phyloP scores from a whole-genome alignment of 2,797 vertebrate species.

The Scleropages formosus region DNA sequence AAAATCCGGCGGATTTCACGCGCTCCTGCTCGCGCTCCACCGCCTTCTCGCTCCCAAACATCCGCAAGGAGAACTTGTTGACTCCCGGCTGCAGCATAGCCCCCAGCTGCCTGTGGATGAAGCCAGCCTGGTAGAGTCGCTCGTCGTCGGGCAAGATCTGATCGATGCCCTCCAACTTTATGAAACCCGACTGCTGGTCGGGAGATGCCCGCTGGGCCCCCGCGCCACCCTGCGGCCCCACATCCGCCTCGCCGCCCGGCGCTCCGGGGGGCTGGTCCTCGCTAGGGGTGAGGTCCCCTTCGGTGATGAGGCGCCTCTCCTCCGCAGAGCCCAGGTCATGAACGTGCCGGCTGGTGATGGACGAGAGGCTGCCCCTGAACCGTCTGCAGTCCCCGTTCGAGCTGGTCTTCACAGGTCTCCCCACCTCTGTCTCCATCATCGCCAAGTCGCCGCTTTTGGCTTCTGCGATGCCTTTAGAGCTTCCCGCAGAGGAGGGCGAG shows the following conservation, averaged over 20 bases:
- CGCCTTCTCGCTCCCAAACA: constrained; percentile 97
- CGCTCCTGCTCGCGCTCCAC: constrained; percentile 96
- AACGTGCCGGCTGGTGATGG: constrained; percentile 81
- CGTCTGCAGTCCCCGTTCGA: constrained; percentile 95
- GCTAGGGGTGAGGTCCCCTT: constrained; percentile 64
- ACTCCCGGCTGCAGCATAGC: constrained; percentile 96
- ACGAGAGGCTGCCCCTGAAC: constrained; percentile 86
- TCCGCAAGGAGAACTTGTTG: constrained; percentile 99
- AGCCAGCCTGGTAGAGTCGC: constrained; percentile 83
- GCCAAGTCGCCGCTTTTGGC: constrained; percentile 68
- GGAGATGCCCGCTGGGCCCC: constrained; percentile 57
- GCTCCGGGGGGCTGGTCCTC: constrained; percentile 67
- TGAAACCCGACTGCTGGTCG: constrained; percentile 75
- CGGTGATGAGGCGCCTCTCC: constrained; percentile 78
- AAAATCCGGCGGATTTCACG: constrained; percentile 95
- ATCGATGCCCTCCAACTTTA: constrained; percentile 85
- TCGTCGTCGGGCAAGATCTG: constrained; percentile 86
- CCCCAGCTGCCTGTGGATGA: constrained; percentile 96
- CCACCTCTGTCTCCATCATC: constrained; percentile 70
- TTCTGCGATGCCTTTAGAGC: constrained; percentile 67
- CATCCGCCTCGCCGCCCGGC: constrained; percentile 58
- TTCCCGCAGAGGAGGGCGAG: constrained; percentile 71
- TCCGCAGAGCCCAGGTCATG: constrained; percentile 78
- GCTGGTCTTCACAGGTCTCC: constrained; percentile 73
- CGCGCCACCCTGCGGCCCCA: constrained; percentile 53